Evolutionary conservation across 2,888 invertebrate species (phyloP), one percentile per base, ranked within the genome.

Genomic region (Adela reaumurella): DNA sequence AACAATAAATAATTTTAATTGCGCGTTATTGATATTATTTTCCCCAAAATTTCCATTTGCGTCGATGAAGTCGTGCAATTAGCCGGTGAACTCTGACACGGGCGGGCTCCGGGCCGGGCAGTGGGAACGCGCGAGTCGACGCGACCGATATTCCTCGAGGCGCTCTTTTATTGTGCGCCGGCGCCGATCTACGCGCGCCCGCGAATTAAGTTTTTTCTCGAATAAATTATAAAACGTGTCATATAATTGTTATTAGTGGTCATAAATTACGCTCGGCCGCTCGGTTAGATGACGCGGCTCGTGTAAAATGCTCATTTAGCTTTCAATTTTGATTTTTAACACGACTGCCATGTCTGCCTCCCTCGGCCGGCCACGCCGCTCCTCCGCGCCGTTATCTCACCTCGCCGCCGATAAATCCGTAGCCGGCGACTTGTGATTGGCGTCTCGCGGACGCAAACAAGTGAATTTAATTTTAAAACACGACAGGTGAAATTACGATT

Each of bases 11-110:
- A 73, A 70, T 77, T 78, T 77, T 78, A 78, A 78, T 78, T 78
- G 77, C 69, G 76, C 68, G 74, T 74, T 76, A 74, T 78, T 74
- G 76, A 76, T 76, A 77, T 73, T 70, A 69, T 68, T 65, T 68
- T 63, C 68, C 67, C 64, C 64, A 67, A 62, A 70, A 73, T 74
- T 72, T 58, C 65, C 56, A 60, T 70, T 71, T 70, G 69, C 67
- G 63, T 68, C 71, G 74, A 72, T 72, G 70, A 66, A 67, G 66
- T 69, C 60, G 67, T 66, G 67, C 69, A 74, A 74, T 77, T 76
- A 77, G 71, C 60, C 67, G 61, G 56, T 70, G 76, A 78, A 68
- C 78, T 77, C 66, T 76, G 74, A 73, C 76, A 62, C 63, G 62
- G 70, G n/a, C n/a, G n/a, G n/a, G n/a, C n/a, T n/a, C n/a, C n/a